Evolutionary conservation across 1,140 invertebrate genomes (phyloP).

Genomic region (Drosophila novamexicana): DNA sequence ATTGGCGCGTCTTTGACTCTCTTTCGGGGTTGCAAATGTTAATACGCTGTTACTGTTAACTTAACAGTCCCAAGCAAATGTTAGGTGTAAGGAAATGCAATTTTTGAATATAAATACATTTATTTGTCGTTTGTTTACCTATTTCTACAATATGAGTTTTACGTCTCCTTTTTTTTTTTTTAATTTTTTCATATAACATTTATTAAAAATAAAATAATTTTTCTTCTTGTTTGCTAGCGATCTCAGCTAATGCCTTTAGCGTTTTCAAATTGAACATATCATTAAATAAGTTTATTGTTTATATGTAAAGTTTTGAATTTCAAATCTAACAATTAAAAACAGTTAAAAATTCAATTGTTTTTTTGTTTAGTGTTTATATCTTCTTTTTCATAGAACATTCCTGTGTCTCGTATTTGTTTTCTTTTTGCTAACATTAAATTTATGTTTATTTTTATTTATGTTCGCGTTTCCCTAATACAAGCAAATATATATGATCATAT

Average conservation of each 20-base stretch:
- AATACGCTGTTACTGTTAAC: conserved; percentile 26
- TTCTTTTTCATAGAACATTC: conserved; percentile 62
- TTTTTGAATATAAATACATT: conserved; percentile 81
- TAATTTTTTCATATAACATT: conserved; percentile 73
- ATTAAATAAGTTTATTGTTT: conserved; percentile 70
- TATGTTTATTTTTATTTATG: conserved; percentile 47
- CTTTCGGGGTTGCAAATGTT: conserved; percentile 65
- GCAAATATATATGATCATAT: conserved; percentile 38
- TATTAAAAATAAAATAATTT: conserved; percentile 81
- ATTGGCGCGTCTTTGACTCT: conserved; percentile 4
- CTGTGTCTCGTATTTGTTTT: conserved; percentile 57
- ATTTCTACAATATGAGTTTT: conserved; percentile 76
- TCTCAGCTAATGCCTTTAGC: conserved; percentile 62
- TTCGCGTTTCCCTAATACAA: conserved; percentile 50
- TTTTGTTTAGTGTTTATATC: conserved; percentile 29
- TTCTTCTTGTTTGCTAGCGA: conserved; percentile 52
- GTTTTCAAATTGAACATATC: conserved; percentile 67
- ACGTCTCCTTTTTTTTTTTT: conserved; percentile 39
- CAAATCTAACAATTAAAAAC: conserved; percentile 82
- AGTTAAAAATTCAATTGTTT: conserved; percentile 76
- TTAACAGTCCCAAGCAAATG: conserved; percentile 16
- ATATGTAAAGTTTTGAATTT: conserved; percentile 63
- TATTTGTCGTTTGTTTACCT: conserved; percentile 74
- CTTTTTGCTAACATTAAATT: conserved; percentile 75
- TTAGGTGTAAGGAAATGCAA: conserved; percentile 8